Evolutionary conservation across 2,888 invertebrate genomes (phyloP), one percentile per base, ranked within the genome.

Genomic region (Autographa pulchrina): DNA sequence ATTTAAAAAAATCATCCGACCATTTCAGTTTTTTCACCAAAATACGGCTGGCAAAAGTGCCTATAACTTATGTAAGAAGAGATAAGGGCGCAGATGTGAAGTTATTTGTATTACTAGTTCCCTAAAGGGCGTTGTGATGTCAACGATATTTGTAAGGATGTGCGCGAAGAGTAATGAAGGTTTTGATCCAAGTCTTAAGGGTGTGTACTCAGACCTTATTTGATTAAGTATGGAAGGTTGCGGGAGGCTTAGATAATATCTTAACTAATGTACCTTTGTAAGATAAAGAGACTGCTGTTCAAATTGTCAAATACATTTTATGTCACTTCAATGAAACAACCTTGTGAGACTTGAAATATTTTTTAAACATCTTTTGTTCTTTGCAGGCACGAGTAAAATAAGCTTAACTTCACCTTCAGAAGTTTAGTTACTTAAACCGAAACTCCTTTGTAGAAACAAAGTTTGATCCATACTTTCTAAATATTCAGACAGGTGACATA

Each of bases 21-120:
- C 6, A n/a, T 48, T 32, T 64, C 54, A 63, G 60, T 54, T 35
- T 2, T 18, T 66, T 31, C 11, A 18, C n/a, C 48, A 60, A 66
- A 32, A 62, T 62, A 41, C 13, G 18, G 18, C n/a, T 72, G 6
- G 58, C 18, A 52, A 31, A 13, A 35, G 14, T 11, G 7, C 4
- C 65, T 63, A 35, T 63, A 64, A 48, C 6, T 48, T 72, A 67
- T 73, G 63, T 61, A 56, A 77, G 56, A 60, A 13, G 31, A 62
- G 25, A 18, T 54, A 59, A 48, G 25, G 63, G 2, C 0, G n/a
- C 65, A 56, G 65, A 32, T 65, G 41, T 65, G 48, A 72, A 35
- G 25, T 25, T 20, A 63, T 77, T 62, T 60, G 14, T 60, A 31
- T 59, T 0, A 9, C 18, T 8, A 18, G 35, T 56, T 54, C 54